Evolutionary conservation across 2,113 vertebrate genomes (phyloP).

Genomic region (Trachemys scripta): DNA sequence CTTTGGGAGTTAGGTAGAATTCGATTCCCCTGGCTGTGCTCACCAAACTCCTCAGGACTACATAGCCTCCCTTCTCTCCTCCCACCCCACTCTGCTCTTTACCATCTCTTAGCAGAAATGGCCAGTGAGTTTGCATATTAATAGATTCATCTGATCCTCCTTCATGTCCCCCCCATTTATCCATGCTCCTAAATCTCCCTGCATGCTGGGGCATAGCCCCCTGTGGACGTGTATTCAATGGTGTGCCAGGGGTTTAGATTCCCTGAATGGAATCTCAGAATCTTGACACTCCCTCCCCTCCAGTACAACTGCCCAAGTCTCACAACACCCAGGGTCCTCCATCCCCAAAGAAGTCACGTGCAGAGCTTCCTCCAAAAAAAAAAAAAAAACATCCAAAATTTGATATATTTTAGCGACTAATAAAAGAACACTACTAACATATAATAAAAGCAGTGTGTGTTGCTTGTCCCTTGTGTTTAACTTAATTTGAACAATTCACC

Average conservation of each 20-base stretch:
- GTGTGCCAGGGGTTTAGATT: accelerated
- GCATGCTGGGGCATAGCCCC: accelerated
- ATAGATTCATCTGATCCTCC: not conserved
- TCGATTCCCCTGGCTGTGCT: not conserved
- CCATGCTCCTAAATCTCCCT: not conserved
- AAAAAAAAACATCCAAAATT: not conserved
- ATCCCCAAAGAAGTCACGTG: not conserved
- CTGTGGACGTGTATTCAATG: accelerated
- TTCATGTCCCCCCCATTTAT: not conserved
- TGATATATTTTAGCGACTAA: not conserved
- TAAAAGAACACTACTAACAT: not conserved
- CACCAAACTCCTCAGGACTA: not conserved
- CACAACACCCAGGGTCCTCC: not conserved
- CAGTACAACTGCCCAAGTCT: not conserved
- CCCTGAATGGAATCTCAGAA: not conserved
- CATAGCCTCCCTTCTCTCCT: not conserved
- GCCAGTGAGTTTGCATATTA: not conserved
- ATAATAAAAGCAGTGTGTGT: accelerated
- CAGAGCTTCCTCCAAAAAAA: not conserved
- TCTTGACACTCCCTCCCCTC: not conserved
- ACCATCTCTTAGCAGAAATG: not conserved
- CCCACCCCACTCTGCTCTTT: not conserved
- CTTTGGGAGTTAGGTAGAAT: not conserved
- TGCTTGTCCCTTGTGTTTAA: not conserved
- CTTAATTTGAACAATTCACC: not conserved